Conservation (phyloP, 2,888 invertebrate genomes). For the Pammene fasciana region DNA sequence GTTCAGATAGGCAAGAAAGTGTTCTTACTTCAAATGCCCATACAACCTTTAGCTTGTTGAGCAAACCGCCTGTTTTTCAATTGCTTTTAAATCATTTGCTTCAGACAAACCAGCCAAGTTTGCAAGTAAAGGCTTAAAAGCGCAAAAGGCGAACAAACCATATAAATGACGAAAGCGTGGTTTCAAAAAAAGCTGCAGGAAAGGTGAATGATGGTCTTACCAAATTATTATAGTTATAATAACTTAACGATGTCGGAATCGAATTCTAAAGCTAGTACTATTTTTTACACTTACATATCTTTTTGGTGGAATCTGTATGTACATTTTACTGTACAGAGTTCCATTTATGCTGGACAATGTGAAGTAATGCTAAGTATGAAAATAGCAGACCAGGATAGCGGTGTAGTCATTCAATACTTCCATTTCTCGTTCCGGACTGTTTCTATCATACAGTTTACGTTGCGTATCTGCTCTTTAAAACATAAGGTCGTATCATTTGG, state of each 20-base stretch:
- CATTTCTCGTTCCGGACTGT: slow-evolving; percentile 47
- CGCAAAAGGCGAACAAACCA: too few relatives aligned
- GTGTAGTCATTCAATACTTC: slow-evolving; percentile 60
- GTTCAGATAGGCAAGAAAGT: not conserved
- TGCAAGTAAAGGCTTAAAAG: not conserved
- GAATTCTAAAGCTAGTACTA: too few relatives aligned
- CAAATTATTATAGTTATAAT: too few relatives aligned
- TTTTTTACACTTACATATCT: not conserved
- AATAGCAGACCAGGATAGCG: slow-evolving; percentile 55
- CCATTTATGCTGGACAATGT: not conserved
- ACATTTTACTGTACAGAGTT: not conserved
- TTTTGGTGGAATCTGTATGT: not conserved
- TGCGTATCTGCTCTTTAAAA: slow-evolving; percentile 23
- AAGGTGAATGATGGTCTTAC: not conserved
- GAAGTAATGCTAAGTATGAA: not conserved
- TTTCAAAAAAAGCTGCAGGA: too few relatives aligned
- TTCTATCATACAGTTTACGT: slow-evolving; percentile 40
- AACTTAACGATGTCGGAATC: too few relatives aligned
- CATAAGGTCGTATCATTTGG: not conserved
- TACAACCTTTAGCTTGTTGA: slow-evolving; percentile 11
- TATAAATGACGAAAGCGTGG: too few relatives aligned
- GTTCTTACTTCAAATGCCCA: not conserved
- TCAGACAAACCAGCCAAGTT: slow-evolving; percentile 2
- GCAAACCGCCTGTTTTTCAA: slow-evolving; percentile 40
- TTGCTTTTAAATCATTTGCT: not conserved